Percentiles rank a stretch among this genome's conserved stretches.
Conservation (phyloP, 1,140 invertebrate genomes). For the Pseudobourletiella spinata region DNA sequence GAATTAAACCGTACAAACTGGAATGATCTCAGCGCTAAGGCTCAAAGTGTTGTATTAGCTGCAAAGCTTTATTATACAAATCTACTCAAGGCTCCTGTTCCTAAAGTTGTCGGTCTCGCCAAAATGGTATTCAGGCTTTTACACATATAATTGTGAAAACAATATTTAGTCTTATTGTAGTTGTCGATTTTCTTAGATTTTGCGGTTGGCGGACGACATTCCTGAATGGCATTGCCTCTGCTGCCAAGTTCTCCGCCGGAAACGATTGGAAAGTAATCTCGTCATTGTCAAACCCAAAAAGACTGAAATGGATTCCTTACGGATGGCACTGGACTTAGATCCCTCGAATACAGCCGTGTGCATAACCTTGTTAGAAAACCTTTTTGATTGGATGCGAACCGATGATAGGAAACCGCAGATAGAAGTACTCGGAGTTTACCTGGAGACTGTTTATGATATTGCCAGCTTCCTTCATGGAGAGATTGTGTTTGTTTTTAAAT, state of each 20-base stretch:
- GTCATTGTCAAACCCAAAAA: background rate
- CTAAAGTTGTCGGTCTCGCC: too few relatives aligned
- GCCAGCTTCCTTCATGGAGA: background rate
- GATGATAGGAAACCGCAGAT: background rate
- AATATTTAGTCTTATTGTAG: too few relatives aligned
- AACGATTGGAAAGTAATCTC: background rate
- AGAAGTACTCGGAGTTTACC: background rate
- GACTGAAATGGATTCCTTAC: background rate
- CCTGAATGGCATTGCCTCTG: background rate
- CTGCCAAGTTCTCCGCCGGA: background rate
- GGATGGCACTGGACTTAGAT: background rate
- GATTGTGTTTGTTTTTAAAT: background rate
- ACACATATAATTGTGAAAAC: too few relatives aligned
- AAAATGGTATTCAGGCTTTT: too few relatives aligned
- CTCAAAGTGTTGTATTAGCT: too few relatives aligned
- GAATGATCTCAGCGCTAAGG: too few relatives aligned
- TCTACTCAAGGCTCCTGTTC: too few relatives aligned
- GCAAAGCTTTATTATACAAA: too few relatives aligned
- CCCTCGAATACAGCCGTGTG: background rate
- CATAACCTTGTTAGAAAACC: background rate
- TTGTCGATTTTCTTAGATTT: background rate
- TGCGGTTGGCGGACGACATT: background rate
- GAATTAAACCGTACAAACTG: too few relatives aligned
- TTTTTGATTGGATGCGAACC: conserved; percentile 1
- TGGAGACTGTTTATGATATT: background rate